Evolutionary conservation across 2,888 invertebrate species (phyloP), one percentile per base, ranked within the genome.

Genomic region (Exocentrus adspersus): DNA sequence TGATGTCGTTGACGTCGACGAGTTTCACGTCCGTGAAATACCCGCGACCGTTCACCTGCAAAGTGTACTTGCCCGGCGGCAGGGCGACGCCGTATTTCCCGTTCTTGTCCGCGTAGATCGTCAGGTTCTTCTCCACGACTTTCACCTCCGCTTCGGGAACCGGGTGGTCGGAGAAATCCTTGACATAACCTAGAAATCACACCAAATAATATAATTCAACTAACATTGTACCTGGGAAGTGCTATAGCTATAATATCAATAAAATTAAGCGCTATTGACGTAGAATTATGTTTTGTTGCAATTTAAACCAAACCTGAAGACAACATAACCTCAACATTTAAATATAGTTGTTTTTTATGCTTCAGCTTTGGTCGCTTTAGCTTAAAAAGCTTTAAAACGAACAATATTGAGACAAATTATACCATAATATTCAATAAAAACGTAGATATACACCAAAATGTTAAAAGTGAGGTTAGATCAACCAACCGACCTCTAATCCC

Each of bases 81-180:
- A 89, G 73, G 0, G 83, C 73, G 28, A 87, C 72, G 1, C 83
- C 79, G 77, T 86, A 89, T 48, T 83, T 81, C 0, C 89, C 89
- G 42, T 74, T 77, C 0, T 67, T 71, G 71, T 86, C 85, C 32
- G 81, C 68, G 42, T 81, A 68, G 16, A 79, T 68, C 67, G 82
- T 82, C 10, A 84, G 72, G 62, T 84, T 81, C 46, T 81, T 75
- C 69, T 84, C 84, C 0, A 85, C 78, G 4, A 86, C 74, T 0
- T 82, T 80, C 0, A 91, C 76, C 46, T 82, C 78, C 0, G 87
- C 87, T 52, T 84, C 80, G 1, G 80, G 64, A 1, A 91, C 79
- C 0, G 90, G 88, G 71, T 85, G 85, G 77, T 89, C 89, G 65
- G 83, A 81, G 61, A 79, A 79, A 78, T 90, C 89, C 21, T 88